These are phyloP conservation scores for Anthoscopus minutus DNA, from an alignment of 2,113 vertebrate species.

Conservation along the genomic window DNA sequence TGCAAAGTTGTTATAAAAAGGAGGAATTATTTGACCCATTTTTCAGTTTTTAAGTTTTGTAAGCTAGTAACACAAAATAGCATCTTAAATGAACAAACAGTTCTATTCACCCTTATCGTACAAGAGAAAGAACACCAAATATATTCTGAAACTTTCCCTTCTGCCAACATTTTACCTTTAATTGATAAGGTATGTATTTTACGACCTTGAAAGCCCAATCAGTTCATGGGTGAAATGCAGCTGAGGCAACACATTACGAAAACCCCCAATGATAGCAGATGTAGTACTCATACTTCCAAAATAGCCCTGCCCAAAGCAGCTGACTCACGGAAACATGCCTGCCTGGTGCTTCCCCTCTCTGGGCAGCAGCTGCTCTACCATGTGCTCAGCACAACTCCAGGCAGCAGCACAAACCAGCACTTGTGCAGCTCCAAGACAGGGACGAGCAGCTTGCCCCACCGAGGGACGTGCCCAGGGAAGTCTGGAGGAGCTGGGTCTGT, in stretches of 20 bases:
- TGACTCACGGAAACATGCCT: slow-evolving; percentile 35
- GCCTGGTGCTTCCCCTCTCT: neutral
- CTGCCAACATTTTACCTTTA: neutral
- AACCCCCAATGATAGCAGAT: neutral
- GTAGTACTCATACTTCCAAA: slow-evolving; percentile 32
- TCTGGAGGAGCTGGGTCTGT: neutral
- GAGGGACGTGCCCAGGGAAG: neutral
- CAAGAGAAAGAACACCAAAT: neutral
- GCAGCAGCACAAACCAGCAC: neutral
- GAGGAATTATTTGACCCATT: neutral
- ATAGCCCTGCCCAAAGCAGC: slow-evolving; percentile 56
- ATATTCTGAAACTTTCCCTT: neutral
- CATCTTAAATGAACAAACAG: neutral
- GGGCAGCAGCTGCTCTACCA: slow-evolving; percentile 27
- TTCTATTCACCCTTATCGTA: neutral
- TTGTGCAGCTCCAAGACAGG: neutral
- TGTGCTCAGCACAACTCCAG: slow-evolving; percentile 19
- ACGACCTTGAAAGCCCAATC: neutral
- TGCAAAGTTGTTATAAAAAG: neutral
- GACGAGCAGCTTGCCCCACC: rapidly evolving
- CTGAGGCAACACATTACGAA: neutral
- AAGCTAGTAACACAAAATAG: neutral
- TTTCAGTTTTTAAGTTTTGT: neutral
- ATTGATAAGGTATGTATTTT: neutral
- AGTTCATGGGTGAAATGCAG: neutral